Percentiles rank a stretch among this genome's conserved stretches.
Conservation (phyloP, 2,113 vertebrate species). For the Psittacula cyanocephala region DNA sequence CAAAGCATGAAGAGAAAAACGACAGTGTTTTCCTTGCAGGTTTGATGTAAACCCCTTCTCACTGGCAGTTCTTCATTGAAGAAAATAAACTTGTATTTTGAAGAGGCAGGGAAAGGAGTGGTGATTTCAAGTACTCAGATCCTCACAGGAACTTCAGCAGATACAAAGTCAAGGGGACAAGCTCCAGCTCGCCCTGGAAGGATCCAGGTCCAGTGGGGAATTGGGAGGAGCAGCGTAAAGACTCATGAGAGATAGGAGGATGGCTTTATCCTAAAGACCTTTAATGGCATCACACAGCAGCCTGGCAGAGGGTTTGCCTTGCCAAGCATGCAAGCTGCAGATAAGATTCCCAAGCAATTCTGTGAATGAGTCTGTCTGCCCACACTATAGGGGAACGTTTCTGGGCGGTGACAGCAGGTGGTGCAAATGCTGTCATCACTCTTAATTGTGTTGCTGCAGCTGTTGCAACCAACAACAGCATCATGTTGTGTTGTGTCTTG, state of each 20-base stretch:
- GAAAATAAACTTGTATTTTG: background rate
- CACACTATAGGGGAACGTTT: background rate
- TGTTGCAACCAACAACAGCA: background rate
- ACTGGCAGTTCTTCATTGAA: background rate
- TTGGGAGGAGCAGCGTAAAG: background rate
- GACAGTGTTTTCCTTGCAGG: background rate
- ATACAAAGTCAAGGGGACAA: background rate
- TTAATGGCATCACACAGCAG: background rate
- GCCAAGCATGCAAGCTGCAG: background rate
- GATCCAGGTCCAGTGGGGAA: background rate
- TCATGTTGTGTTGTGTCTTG: accelerated
- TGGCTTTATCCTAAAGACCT: accelerated
- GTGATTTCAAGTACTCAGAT: background rate
- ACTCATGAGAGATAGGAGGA: background rate
- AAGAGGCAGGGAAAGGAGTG: background rate
- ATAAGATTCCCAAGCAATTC: background rate
- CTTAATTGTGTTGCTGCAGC: background rate
- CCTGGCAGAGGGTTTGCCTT: background rate
- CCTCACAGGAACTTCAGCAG: background rate
- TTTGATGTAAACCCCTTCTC: background rate
- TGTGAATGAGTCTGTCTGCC: background rate
- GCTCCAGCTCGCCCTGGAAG: background rate
- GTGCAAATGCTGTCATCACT: background rate
- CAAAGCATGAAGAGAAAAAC: background rate
- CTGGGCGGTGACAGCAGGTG: background rate